These are phyloP conservation scores for Plumapathes pennacea DNA, from an alignment of 92 coral and sea anemone species.

Conservation along the genomic window DNA sequence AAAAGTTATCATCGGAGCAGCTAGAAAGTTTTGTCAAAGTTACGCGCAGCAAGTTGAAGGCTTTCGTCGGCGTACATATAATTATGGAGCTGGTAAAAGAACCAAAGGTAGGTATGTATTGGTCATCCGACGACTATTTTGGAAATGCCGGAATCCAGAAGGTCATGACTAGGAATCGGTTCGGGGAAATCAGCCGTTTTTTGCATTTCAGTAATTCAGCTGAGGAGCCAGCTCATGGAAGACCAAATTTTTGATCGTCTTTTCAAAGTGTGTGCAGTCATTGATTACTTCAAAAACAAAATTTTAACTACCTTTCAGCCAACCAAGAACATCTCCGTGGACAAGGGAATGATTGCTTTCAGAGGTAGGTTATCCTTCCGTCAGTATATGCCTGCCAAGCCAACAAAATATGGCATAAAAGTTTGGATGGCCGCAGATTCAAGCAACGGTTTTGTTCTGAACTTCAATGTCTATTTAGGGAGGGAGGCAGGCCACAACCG, in stretches of 20 bases:
- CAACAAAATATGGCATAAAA: constrained; percentile 57
- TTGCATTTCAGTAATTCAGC: constrained; percentile 43
- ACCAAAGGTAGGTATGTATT: constrained; percentile 33
- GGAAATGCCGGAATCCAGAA: constrained; percentile 45
- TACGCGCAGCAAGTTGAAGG: constrained; percentile 45
- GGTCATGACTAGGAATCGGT: constrained; percentile 55
- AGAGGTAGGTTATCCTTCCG: constrained; percentile 50
- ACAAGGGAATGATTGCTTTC: constrained; percentile 60
- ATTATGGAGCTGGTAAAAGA: constrained; percentile 43
- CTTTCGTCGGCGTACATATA: constrained; percentile 43
- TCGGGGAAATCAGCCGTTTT: constrained; percentile 30
- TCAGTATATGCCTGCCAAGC: constrained; percentile 51
- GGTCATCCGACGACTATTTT: constrained; percentile 34
- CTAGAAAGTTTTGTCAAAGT: constrained; percentile 22
- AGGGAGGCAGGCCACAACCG: constrained; percentile 8
- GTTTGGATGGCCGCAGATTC: constrained; percentile 65
- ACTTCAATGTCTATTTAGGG: constrained; percentile 47
- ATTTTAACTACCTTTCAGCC: constrained; percentile 32
- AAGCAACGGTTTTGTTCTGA: constrained; percentile 42
- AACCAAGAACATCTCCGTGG: constrained; percentile 48
- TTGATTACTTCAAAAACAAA: constrained; percentile 21
- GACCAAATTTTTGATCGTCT: constrained; percentile 36
- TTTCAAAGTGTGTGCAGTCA: constrained; percentile 38
- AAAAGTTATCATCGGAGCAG: constrained; percentile 30
- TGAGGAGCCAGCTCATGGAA: constrained; percentile 33